Evolutionary conservation across 2,797 vertebrate species (phyloP).

Genomic region (Galago senegalensis): DNA sequence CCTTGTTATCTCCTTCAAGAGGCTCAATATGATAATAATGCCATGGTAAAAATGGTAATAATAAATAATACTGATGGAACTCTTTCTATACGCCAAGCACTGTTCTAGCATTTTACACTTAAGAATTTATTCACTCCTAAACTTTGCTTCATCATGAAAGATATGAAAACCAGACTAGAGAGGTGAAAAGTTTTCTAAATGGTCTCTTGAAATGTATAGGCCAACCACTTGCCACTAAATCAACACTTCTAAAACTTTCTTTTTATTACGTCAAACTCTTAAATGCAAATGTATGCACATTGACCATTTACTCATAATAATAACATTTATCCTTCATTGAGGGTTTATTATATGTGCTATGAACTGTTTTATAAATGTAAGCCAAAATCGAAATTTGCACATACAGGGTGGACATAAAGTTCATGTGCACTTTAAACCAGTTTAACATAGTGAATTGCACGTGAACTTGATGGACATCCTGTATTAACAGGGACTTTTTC

Average conservation of each 20-base stretch:
- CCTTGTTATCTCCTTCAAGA: neutral
- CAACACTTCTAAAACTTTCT: slow-evolving; percentile 5
- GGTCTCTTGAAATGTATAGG: neutral
- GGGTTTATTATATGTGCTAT: neutral
- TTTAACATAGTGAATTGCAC: no score
- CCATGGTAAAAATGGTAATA: neutral
- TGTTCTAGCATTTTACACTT: neutral
- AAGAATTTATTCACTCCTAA: neutral
- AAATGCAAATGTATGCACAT: neutral
- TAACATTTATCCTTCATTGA: neutral
- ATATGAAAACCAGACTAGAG: neutral
- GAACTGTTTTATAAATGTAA: neutral
- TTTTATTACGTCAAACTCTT: neutral
- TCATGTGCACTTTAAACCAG: no score
- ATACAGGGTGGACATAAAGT: neutral
- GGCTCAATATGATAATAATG: neutral
- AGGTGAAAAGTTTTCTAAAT: neutral
- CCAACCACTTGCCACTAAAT: neutral
- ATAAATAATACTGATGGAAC: neutral
- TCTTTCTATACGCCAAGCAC: neutral
- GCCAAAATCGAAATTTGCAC: slow-evolving; percentile 9
- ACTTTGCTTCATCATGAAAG: neutral
- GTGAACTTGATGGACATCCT: no score
- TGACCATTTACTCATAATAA: slow-evolving; percentile 12
- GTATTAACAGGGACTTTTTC: neutral